phyloP scores from a whole-genome alignment of 2,888 invertebrate genomes.

The Cryptocheilus praepositus region DNA sequence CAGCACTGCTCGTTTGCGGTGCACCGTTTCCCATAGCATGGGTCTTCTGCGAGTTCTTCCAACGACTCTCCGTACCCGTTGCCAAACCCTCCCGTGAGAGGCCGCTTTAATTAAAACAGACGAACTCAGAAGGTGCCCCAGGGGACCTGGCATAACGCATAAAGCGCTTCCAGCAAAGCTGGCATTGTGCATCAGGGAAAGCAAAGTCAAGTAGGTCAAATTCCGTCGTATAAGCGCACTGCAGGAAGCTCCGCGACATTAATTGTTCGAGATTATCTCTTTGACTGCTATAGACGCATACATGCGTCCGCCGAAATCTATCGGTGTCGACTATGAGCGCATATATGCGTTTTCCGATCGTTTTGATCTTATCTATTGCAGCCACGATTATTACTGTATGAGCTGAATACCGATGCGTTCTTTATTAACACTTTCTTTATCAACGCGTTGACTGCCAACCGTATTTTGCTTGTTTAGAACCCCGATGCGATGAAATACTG shows the following conservation, averaged over 20 bases:
- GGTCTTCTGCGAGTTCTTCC: constrained; percentile 77
- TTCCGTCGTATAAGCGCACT: not conserved
- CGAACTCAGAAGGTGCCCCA: not conserved
- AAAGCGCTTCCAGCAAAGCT: not conserved
- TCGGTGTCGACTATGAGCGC: too few relatives aligned
- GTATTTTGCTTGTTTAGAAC: too few relatives aligned
- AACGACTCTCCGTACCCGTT: constrained; percentile 74
- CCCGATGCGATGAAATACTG: too few relatives aligned
- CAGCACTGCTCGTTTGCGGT: constrained; percentile 89
- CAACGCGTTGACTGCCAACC: too few relatives aligned
- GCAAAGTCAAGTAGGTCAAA: constrained; percentile 26
- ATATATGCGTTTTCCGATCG: too few relatives aligned
- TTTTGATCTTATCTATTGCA: too few relatives aligned
- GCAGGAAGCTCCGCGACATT: too few relatives aligned
- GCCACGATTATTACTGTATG: not conserved
- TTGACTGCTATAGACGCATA: too few relatives aligned
- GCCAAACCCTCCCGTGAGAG: constrained; percentile 61
- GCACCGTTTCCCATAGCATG: constrained; percentile 87
- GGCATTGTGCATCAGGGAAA: not conserved
- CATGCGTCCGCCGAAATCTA: too few relatives aligned
- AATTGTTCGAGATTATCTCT: too few relatives aligned
- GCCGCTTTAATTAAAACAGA: constrained; percentile 54
- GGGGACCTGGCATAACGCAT: not conserved
- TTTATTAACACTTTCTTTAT: too few relatives aligned
- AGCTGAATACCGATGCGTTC: too few relatives aligned